These are phyloP conservation scores for Thymelicus lineola DNA, from an alignment of 2,888 invertebrate genomes.

Conservation along the genomic window DNA sequence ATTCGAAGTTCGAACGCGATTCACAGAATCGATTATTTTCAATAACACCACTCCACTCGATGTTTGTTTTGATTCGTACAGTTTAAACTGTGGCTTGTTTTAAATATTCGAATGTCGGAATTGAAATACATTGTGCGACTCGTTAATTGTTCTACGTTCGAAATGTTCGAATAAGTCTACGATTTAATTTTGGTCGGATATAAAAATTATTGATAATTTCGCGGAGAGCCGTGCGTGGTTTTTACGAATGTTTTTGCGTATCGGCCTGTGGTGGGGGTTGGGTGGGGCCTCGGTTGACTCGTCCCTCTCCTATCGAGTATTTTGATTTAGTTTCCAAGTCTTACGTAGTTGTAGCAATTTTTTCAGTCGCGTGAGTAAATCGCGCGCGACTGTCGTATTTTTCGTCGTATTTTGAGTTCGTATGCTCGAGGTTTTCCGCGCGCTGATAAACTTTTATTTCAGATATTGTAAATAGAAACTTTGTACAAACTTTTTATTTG, in stretches of 20 bases:
- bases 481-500: constrained; percentile 57
- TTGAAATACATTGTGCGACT: constrained; percentile 68
- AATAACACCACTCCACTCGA: constrained; percentile 58
- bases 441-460: constrained; percentile 57
- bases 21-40: constrained; percentile 59
- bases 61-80: constrained; percentile 77
- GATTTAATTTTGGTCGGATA: constrained; percentile 66
- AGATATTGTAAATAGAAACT: constrained; percentile 57
- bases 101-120: constrained; percentile 75
- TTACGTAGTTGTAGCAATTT: constrained; percentile 83
- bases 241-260: constrained; percentile 84
- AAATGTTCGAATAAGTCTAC: constrained; percentile 62
- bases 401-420: constrained; percentile 54
- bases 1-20: constrained; percentile 43
- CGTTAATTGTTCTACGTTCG: constrained; percentile 69
- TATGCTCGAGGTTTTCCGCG: constrained; percentile 62
- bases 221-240: constrained; percentile 77
- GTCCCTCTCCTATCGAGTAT: constrained; percentile 84
- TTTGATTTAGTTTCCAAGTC: constrained; percentile 85
- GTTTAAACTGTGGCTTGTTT: constrained; percentile 77
- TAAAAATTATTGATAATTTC: constrained; percentile 80
- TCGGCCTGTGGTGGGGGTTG: constrained; percentile 74
- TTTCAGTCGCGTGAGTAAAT: constrained; percentile 82
- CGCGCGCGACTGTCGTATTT: constrained; percentile 76
- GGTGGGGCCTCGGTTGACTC: constrained; percentile 80